phyloP scores from a whole-genome alignment of 2,888 invertebrate genomes.

The Pristionchus fissidentatus region DNA sequence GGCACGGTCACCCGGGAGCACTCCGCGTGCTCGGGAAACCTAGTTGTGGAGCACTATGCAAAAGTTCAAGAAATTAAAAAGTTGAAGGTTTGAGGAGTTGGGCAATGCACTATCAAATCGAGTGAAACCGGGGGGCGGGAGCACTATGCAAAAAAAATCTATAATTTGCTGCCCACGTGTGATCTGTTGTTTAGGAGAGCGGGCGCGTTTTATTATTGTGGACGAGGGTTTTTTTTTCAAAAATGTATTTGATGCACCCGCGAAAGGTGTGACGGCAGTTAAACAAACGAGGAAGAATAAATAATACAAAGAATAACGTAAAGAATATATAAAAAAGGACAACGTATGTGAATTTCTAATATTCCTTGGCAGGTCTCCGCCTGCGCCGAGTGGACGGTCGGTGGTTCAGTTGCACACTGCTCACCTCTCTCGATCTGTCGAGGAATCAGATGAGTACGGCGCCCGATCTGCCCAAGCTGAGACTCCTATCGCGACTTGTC shows the following conservation, averaged over 20 bases:
- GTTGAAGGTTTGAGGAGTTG: too few relatives aligned
- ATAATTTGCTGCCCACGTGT: too few relatives aligned
- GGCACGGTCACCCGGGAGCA: too few relatives aligned
- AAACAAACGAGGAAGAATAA: background rate
- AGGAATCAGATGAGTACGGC: background rate
- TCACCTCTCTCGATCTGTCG: constrained; percentile 39
- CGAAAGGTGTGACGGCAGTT: too few relatives aligned
- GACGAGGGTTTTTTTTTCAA: background rate
- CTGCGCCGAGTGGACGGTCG: constrained; percentile 15
- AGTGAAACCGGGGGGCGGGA: too few relatives aligned
- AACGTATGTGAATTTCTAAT: background rate
- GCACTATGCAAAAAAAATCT: too few relatives aligned
- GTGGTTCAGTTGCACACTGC: constrained; percentile 23
- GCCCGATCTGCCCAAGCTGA: background rate
- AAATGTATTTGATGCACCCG: background rate
- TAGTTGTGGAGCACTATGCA: too few relatives aligned
- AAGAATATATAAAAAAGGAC: background rate
- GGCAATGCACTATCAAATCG: too few relatives aligned
- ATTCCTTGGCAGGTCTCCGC: background rate
- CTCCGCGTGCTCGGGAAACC: too few relatives aligned
- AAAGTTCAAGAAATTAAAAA: too few relatives aligned
- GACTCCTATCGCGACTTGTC: background rate
- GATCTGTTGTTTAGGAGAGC: too few relatives aligned
- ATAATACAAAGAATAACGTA: background rate
- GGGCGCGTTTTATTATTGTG: too few relatives aligned